These are phyloP conservation scores for Verasper variegatus DNA, from an alignment of 2,113 vertebrate genomes.

Conservation along the genomic window DNA sequence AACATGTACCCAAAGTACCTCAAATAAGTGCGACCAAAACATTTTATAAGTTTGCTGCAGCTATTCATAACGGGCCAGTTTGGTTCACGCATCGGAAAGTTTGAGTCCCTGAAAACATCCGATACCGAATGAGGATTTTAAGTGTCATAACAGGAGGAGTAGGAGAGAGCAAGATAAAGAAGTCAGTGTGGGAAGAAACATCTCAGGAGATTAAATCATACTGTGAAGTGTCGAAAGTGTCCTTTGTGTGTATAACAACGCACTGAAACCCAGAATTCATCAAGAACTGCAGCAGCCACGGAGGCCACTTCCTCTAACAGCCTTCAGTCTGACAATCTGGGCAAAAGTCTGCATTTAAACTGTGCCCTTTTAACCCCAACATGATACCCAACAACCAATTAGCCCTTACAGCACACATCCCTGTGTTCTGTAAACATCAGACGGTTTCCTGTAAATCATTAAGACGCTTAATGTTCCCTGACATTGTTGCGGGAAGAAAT, in stretches of 20 bases:
- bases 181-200: neutral
- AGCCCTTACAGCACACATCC: neutral
- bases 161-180: neutral
- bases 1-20: slow-evolving; percentile 20
- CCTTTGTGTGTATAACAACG: too few species aligned
- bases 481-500: slow-evolving; percentile 38
- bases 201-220: neutral
- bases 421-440: neutral
- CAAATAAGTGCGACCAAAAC: neutral
- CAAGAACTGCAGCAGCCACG: too few species aligned
- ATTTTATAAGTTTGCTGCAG: neutral
- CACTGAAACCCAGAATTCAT: too few species aligned
- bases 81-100: too few species aligned
- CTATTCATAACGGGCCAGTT: neutral
- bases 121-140: neutral
- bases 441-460: slow-evolving; percentile 60
- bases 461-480: slow-evolving; percentile 65
- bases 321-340: neutral
- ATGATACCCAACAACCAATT: slow-evolving; percentile 3
- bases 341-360: neutral
- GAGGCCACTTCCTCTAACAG: neutral
- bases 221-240: neutral
- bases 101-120: too few species aligned
- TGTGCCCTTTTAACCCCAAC: neutral
- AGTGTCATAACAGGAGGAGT: neutral